Evolutionary conservation across 2,888 invertebrate species (phyloP), one percentile per base, ranked within the genome.

Genomic region (Altica lythri): DNA sequence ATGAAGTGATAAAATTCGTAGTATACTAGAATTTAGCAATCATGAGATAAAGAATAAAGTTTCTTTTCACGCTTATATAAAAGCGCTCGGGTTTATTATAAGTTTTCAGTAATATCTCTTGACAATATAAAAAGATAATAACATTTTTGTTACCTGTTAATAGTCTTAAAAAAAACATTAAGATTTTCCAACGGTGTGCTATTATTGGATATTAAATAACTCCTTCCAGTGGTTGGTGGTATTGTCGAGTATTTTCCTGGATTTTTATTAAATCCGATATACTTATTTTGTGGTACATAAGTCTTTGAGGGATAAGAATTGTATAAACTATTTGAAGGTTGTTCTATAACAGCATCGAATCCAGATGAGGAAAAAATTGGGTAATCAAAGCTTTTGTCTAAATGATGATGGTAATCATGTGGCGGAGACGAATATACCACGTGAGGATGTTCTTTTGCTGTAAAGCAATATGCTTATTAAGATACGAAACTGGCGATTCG

Each of bases 391-490:
- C 27, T 44, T 44, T 27, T 44, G 16, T 44, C 29, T n/a, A 12
- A 29, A 12, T 44, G 29, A 16, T 35, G 25, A 13, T 40, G 53
- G 18, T 32, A 37, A 25, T 52, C 19, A 19, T 42, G 38, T 4
- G 46, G 52, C 0, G 55, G 35, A 2, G 18, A 12, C 3, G 38
- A 37, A 42, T 59, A 59, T 17, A 54, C 10, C 13, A 52, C 29
- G 32, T 59, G 53, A 14, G 45, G 53, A 35, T 53, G 42, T 19
- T 55, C 29, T 10, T 53, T 49, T 43, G 52, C 54, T 58, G 44
- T 19, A 57, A 56, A 27, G n/a, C n/a, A n/a, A n/a, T n/a, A n/a
- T n/a, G n/a, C n/a, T n/a, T n/a, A n/a, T n/a, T n/a, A n/a, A n/a
- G n/a, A n/a, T n/a, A n/a, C n/a, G n/a, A n/a, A n/a, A n/a, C n/a